Evolutionary conservation across 2,888 invertebrate genomes (phyloP).

Genomic region (Altica lythri): DNA sequence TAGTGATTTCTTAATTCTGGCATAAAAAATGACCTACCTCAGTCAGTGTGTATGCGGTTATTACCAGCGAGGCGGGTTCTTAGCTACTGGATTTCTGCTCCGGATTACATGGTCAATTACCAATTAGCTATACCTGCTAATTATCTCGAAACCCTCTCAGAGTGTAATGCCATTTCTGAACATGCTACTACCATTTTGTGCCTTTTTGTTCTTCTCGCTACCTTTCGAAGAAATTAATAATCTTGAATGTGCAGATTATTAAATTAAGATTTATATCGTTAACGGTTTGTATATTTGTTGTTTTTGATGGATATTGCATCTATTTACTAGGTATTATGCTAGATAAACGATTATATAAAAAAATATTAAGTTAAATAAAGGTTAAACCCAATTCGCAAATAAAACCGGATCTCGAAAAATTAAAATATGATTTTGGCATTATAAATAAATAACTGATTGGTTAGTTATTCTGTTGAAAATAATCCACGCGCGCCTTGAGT

Average conservation of each 20-base stretch:
- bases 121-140: conserved; percentile 50
- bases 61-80: conserved; percentile 39
- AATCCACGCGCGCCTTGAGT: too few species aligned
- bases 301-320: too few species aligned
- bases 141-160: conserved; percentile 32
- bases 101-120: conserved; percentile 49
- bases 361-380: too few species aligned
- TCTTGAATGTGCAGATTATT: neutral
- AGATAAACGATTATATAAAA: too few species aligned
- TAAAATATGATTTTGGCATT: too few species aligned
- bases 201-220: conserved; percentile 6
- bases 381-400: too few species aligned
- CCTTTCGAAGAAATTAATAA: neutral
- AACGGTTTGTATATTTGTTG: neutral
- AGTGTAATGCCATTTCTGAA: conserved; percentile 14
- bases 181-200: conserved; percentile 1
- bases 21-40: conserved; percentile 19
- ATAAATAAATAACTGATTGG: too few species aligned
- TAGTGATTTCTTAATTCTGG: conserved; percentile 18
- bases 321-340: too few species aligned
- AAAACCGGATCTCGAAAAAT: too few species aligned
- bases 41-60: conserved; percentile 8
- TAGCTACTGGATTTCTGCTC: conserved; percentile 47
- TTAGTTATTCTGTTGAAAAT: too few species aligned
- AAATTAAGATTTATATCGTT: neutral